phyloP scores from a whole-genome alignment of 2,113 vertebrate species.

The Pelmatolapia mariae region DNA sequence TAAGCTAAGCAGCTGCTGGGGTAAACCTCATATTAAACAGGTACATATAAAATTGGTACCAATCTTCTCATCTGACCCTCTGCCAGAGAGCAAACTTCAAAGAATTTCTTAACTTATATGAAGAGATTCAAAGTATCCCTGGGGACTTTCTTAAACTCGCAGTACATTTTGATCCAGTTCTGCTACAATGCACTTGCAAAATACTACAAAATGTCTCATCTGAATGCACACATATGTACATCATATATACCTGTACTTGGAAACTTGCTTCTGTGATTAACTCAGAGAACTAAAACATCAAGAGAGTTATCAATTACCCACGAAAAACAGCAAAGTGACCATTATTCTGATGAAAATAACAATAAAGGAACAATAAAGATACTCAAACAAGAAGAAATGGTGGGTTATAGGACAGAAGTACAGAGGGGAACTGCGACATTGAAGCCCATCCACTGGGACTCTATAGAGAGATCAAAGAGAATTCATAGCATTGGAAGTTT shows the following conservation, averaged over 20 bases:
- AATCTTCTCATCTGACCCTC: not conserved
- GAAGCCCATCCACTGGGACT: conserved; percentile 11
- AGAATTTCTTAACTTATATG: not conserved
- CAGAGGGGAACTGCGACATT: not conserved
- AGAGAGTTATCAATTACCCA: not conserved
- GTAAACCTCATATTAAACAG: not conserved
- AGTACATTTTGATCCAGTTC: not conserved
- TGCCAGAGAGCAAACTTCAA: not conserved
- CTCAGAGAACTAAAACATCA: not conserved
- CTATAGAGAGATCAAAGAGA: conserved; percentile 39
- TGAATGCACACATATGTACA: not conserved
- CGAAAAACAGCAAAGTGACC: not conserved
- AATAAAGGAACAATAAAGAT: not conserved
- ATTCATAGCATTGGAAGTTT: conserved; percentile 38
- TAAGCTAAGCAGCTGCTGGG: not conserved
- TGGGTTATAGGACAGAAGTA: not conserved
- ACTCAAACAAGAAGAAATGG: not conserved
- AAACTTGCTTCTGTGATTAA: not conserved
- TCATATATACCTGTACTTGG: not conserved
- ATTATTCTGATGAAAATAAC: not conserved
- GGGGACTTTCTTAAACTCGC: not conserved
- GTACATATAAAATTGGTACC: not conserved
- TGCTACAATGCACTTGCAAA: not conserved
- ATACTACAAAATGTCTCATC: not conserved
- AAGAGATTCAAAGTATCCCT: not conserved